Conservation (phyloP, 2,113 vertebrate species). For the Nibea coibor region DNA sequence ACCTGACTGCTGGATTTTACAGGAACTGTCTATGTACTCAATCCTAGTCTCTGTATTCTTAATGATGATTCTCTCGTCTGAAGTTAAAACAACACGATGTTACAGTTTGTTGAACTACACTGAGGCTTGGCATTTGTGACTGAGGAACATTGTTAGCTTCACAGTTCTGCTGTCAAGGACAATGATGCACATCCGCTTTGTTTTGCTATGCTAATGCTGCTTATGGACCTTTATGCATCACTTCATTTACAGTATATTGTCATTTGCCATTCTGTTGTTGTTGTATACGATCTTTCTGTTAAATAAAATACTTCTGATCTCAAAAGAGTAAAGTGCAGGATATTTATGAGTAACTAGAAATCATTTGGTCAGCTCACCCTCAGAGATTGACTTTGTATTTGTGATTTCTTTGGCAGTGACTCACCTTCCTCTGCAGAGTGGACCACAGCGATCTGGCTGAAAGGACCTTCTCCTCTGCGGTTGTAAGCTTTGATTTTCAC, state of each 20-base stretch:
- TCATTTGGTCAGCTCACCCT: neutral
- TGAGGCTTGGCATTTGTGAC: neutral
- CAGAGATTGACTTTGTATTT: neutral
- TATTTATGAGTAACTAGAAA: neutral
- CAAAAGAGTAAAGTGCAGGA: neutral
- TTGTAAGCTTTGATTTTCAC: conserved; percentile 96
- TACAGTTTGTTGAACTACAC: too few species aligned
- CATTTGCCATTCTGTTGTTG: neutral
- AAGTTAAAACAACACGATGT: neutral
- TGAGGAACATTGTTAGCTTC: neutral
- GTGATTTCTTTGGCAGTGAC: neutral
- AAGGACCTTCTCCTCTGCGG: conserved; percentile 92
- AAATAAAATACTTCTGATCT: neutral
- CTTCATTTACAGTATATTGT: too few species aligned
- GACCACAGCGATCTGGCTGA: conserved; percentile 90
- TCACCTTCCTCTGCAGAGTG: conserved; percentile 96
- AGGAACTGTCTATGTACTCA: neutral
- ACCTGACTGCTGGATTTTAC: neutral
- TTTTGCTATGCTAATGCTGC: neutral
- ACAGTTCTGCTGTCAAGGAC: too few species aligned
- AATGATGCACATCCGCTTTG: neutral
- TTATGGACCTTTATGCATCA: too few species aligned
- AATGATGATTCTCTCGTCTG: neutral
- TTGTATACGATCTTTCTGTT: neutral
- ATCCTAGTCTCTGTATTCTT: neutral